Evolutionary conservation across 1,140 invertebrate species (phyloP), one percentile per base, ranked within the genome.

Genomic region (Agraylea sexmaculata): DNA sequence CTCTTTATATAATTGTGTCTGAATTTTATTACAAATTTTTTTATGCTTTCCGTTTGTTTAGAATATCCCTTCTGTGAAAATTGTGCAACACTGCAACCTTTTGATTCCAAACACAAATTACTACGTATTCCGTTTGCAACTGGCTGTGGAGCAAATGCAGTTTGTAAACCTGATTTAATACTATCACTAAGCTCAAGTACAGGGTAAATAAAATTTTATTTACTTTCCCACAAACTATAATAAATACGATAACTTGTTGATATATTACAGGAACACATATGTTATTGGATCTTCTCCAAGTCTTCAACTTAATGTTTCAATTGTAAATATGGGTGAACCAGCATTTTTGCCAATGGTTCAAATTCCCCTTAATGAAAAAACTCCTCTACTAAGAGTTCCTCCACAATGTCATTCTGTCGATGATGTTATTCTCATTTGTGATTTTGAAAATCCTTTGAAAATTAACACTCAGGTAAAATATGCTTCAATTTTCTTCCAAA

Each of bases 321-420:
- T 49, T 7, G 37, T 37, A 37, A 49, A 49, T 30, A 12, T 34
- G 1, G 47, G 47, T 3, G 47, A 49, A 15, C 47, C 47, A 2
- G 47, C 47, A 29, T 49, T 43, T 31, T 18, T 49, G 11, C 10
- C 47, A n/a, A 18, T 39, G 16, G 39, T 30, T 1, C 23, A 43
- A 19, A 13, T 49, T 7, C 40, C 25, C 12, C 28, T 30, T 5
- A 28, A 37, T 2, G 2, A 12, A 18, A 15, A 27, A 12, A 23
- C 29, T 5, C 47, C 43, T 17, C 10, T 49, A 29, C 21, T 42
- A 19, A 17, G 43, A 13, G 32, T 49, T 3, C 47, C 47, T n/a
- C 33, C 31, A 8, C 33, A 34, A 11, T 49, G 47, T 25, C 22
- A 32, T 4, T 28, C 43, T 4, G 18, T 34, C 12, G 29, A 37